Evolutionary conservation across 2,113 vertebrate genomes (phyloP).

Genomic region (Phaethon lepturus): DNA sequence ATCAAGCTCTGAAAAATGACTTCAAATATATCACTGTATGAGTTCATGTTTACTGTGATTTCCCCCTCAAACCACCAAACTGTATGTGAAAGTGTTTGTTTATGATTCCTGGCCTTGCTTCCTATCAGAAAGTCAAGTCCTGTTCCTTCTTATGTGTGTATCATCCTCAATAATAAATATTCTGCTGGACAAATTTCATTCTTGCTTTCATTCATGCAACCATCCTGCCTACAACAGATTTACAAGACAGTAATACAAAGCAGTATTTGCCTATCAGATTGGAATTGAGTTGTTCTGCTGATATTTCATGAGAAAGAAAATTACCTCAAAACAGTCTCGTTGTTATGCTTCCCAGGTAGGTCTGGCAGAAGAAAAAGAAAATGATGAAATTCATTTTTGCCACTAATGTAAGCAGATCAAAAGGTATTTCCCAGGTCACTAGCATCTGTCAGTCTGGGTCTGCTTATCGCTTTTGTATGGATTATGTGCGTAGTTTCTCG

Average conservation of each 20-base stretch:
- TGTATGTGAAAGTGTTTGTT: background rate
- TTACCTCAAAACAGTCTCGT: background rate
- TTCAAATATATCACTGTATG: background rate
- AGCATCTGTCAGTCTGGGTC: background rate
- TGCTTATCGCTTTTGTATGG: background rate
- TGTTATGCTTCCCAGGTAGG: background rate
- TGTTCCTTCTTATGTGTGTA: background rate
- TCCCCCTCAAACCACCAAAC: background rate
- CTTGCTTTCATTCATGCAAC: background rate
- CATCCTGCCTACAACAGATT: background rate
- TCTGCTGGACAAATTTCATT: background rate
- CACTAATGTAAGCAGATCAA: background rate
- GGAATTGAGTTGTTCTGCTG: background rate
- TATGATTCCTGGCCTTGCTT: background rate
- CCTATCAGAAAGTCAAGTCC: background rate
- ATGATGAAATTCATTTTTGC: background rate
- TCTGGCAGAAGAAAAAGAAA: background rate
- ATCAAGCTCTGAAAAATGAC: background rate
- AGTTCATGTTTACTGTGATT: background rate
- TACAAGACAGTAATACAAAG: background rate
- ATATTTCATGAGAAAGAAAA: background rate
- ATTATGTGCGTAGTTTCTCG: background rate
- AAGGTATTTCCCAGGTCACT: background rate
- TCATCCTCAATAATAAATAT: background rate
- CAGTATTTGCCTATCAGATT: background rate